Conservation (phyloP, 1,140 invertebrate genomes). For the Drosophila pandora region DNA sequence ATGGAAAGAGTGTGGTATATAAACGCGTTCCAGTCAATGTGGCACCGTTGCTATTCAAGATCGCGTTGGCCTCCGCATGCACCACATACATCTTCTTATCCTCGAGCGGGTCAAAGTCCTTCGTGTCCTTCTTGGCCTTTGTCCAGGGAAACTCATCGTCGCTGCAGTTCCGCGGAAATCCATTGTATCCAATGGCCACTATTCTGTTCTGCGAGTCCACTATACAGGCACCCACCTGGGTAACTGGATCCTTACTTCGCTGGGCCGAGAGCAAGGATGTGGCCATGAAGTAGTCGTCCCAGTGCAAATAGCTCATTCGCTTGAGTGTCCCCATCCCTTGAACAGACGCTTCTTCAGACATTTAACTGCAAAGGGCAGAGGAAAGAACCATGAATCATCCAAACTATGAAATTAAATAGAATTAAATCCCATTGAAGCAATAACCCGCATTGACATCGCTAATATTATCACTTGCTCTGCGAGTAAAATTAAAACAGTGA, state of each 20-base stretch:
- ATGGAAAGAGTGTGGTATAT: constrained; percentile 96
- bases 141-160: constrained; percentile 96
- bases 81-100: constrained; percentile 96
- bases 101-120: constrained; percentile 85
- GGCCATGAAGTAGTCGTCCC: constrained; percentile 98
- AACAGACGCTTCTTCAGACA: constrained; percentile 17
- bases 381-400: neutral
- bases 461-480: neutral
- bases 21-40: constrained; percentile 92
- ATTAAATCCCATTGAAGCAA: neutral
- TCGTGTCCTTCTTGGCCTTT: constrained; percentile 83
- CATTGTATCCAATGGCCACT: constrained; percentile 98
- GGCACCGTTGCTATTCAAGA: constrained; percentile 94
- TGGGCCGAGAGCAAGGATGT: constrained; percentile 90
- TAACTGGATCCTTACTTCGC: constrained; percentile 96
- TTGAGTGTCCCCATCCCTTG: constrained; percentile 25
- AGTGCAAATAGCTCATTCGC: constrained; percentile 81
- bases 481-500: neutral
- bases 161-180: constrained; percentile 94
- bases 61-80: constrained; percentile 98
- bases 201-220: constrained; percentile 95
- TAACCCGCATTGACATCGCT: constrained; percentile 1
- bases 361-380: constrained; percentile 18
- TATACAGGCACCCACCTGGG: constrained; percentile 97
- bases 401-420: neutral